Conservation (phyloP, 2,113 vertebrate genomes). For the Sakesphorus luctuosus region DNA sequence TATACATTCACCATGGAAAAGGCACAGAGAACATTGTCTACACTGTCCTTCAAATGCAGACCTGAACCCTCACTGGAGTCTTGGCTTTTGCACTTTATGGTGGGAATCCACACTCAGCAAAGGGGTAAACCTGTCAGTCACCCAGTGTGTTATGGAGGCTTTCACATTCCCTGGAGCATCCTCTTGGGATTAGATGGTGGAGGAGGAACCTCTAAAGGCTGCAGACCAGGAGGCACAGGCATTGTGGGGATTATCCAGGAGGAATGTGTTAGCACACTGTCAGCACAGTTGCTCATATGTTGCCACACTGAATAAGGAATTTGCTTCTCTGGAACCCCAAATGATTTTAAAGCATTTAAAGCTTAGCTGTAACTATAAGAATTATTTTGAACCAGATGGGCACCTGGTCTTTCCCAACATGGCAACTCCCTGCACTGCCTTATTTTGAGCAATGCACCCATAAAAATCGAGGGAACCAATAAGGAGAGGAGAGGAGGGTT, state of each 20-base stretch:
- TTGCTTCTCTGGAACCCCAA: background rate
- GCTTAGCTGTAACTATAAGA: background rate
- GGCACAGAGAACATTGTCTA: background rate
- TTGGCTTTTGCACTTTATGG: background rate
- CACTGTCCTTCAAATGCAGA: background rate
- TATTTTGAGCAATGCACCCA: background rate
- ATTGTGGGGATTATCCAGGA: background rate
- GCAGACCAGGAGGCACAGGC: background rate
- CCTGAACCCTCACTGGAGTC: no score
- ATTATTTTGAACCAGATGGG: background rate
- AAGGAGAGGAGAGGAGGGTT: background rate
- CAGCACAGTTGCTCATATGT: background rate
- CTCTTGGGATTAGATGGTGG: background rate
- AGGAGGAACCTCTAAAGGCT: background rate
- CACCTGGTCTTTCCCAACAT: slow-evolving; percentile 1
- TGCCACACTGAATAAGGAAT: background rate
- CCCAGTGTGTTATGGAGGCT: background rate
- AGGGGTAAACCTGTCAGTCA: background rate
- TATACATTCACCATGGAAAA: background rate
- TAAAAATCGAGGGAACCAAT: background rate
- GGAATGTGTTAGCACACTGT: background rate
- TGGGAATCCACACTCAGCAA: background rate
- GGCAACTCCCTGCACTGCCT: background rate
- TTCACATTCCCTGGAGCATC: background rate
- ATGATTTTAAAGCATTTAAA: background rate